Evolutionary conservation across 2,888 invertebrate genomes (phyloP).

Genomic region (Ichneumon xanthorius): DNA sequence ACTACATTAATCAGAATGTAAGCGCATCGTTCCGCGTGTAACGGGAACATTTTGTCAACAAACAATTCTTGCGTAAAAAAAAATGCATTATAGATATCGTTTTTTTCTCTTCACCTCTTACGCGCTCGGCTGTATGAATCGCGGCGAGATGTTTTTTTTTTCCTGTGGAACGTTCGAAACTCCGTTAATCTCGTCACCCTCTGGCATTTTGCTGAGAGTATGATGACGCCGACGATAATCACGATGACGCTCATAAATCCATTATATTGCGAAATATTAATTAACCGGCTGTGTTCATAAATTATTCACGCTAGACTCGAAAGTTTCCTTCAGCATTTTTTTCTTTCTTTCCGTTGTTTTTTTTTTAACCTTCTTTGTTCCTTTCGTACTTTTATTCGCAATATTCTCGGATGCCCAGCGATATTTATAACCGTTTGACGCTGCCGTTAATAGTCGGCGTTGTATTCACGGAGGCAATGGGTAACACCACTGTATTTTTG

Average conservation of each 20-base stretch:
- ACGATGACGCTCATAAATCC: conserved; percentile 61
- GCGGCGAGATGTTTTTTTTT: conserved; percentile 14
- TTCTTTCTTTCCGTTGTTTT: conserved; percentile 21
- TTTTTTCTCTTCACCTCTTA: not conserved
- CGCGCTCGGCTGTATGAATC: not conserved
- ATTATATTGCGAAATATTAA: conserved; percentile 63
- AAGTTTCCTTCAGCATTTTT: not conserved
- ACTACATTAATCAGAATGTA: too few species aligned
- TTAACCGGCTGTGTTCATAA: conserved; percentile 36
- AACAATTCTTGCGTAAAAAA: not conserved
- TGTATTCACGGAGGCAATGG: conserved; percentile 36
- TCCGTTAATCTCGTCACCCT: conserved; percentile 24
- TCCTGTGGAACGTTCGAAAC: not conserved
- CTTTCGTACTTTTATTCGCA: conserved; percentile 24
- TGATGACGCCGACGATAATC: conserved; percentile 40
- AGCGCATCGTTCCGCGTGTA: not conserved
- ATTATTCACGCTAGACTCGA: conserved; percentile 45
- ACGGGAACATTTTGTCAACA: not conserved
- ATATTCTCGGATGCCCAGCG: conserved; percentile 33
- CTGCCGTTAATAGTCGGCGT: conserved; percentile 39
- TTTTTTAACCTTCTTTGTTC: conserved; percentile 6
- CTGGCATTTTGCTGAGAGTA: conserved; percentile 28
- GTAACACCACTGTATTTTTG: conserved; percentile 43
- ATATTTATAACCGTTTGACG: conserved; percentile 53
- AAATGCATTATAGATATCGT: not conserved